phyloP scores from a whole-genome alignment of 2,113 vertebrate species.

The Vidua chalybeata region DNA sequence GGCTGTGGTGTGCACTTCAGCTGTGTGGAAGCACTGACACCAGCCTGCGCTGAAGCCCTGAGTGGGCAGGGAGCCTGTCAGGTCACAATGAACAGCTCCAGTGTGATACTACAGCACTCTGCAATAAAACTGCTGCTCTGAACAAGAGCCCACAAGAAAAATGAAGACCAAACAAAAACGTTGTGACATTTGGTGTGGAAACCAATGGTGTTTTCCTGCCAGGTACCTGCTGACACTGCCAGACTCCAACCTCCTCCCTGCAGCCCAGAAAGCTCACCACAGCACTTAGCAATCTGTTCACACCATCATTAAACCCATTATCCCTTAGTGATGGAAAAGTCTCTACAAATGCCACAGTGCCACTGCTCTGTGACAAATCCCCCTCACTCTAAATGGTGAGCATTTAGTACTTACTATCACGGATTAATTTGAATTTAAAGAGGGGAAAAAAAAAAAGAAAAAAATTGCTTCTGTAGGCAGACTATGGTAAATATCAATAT shows the following conservation, averaged over 20 bases:
- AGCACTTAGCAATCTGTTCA: slow-evolving; percentile 68
- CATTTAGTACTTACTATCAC: not conserved
- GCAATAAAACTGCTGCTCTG: not conserved
- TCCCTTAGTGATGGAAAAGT: slow-evolving; percentile 15
- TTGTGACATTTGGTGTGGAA: slow-evolving; percentile 53
- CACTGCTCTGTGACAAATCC: slow-evolving; percentile 19
- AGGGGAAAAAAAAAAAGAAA: not conserved
- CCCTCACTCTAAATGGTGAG: not conserved
- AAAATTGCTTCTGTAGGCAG: not conserved
- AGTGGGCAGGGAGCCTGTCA: not conserved
- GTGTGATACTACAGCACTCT: not conserved
- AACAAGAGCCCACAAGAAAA: not conserved
- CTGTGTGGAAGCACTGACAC: not conserved
- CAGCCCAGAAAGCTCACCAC: slow-evolving; percentile 14
- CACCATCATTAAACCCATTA: slow-evolving; percentile 47
- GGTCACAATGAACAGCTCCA: not conserved
- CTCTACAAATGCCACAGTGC: slow-evolving; percentile 37
- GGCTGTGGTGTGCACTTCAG: fast-evolving
- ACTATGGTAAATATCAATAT: not conserved
- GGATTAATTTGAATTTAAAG: not conserved
- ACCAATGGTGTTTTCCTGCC: not conserved
- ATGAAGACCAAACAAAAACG: slow-evolving; percentile 15
- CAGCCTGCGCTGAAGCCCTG: not conserved
- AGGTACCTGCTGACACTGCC: slow-evolving; percentile 49
- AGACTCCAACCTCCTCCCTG: slow-evolving; percentile 23